phyloP scores from a whole-genome alignment of 2,113 vertebrate genomes.

The Clarias magur region DNA sequence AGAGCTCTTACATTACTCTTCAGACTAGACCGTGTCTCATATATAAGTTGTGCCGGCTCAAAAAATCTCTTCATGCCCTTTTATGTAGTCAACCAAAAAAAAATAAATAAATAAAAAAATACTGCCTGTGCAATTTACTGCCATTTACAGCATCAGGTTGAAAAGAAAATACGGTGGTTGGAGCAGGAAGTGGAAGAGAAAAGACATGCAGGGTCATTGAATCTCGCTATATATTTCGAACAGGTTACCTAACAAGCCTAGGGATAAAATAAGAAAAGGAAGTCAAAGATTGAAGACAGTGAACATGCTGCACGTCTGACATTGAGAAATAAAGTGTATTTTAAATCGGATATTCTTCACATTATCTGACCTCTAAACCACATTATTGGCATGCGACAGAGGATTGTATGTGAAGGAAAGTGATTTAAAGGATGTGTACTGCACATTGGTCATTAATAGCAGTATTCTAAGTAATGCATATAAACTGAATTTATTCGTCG shows the following conservation, averaged over 20 bases:
- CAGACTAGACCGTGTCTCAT: not conserved
- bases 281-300: not conserved
- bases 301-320: not conserved
- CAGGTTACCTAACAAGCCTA: not conserved
- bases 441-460: not conserved
- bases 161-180: conserved; percentile 1
- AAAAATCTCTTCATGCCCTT: not conserved
- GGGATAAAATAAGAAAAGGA: conserved; percentile 13
- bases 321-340: conserved; percentile 1
- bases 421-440: not conserved
- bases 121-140: conserved; percentile 3
- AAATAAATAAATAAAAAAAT: not conserved
- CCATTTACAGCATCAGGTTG: not conserved
- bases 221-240: conserved; percentile 15
- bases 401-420: not conserved
- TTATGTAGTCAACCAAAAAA: not conserved
- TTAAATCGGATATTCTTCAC: not conserved
- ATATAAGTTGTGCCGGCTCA: not conserved
- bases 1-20: not conserved
- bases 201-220: conserved; percentile 6
- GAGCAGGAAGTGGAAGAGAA: not conserved
- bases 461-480: not conserved
- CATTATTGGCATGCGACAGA: not conserved
- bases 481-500: not conserved
- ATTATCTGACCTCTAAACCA: not conserved